Conservation (phyloP, 2,888 invertebrate species). For the Lithophane ornitopus region DNA sequence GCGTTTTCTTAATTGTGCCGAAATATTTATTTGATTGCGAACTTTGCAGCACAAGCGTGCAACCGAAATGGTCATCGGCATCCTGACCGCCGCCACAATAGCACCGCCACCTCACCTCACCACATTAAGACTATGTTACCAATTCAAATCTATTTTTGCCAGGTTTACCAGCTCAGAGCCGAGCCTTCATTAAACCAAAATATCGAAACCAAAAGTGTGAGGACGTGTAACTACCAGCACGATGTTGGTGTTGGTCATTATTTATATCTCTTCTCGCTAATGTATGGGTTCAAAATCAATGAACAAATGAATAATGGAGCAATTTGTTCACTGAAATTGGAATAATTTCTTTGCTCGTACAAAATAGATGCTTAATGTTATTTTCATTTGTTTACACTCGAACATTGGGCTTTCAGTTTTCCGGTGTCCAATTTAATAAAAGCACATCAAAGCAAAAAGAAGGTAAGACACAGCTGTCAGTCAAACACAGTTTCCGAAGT, state of each 20-base stretch:
- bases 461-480: constrained; percentile 16
- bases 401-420: constrained; percentile 7
- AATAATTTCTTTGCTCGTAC: constrained; percentile 46
- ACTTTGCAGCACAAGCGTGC: constrained; percentile 87
- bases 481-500: constrained; percentile 53
- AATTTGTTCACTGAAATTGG: constrained; percentile 37
- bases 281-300: constrained; percentile 52
- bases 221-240: constrained; percentile 22
- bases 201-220: constrained; percentile 46
- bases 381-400: constrained; percentile 34
- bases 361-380: constrained; percentile 34
- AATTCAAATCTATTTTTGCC: constrained; percentile 78
- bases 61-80: constrained; percentile 90
- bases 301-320: constrained; percentile 42
- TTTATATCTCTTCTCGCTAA: constrained; percentile 47
- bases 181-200: constrained; percentile 49
- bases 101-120: constrained; percentile 74
- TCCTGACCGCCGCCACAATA: constrained; percentile 84
- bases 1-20: constrained; percentile 91
- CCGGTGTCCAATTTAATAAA: constrained; percentile 19
- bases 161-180: constrained; percentile 54
- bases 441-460: constrained; percentile 20
- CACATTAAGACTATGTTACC: constrained; percentile 71
- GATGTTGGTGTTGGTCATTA: constrained; percentile 28
- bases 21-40: constrained; percentile 91